These are phyloP conservation scores for Orchestia grillus DNA, from an alignment of 1,140 invertebrate species.

Conservation along the genomic window DNA sequence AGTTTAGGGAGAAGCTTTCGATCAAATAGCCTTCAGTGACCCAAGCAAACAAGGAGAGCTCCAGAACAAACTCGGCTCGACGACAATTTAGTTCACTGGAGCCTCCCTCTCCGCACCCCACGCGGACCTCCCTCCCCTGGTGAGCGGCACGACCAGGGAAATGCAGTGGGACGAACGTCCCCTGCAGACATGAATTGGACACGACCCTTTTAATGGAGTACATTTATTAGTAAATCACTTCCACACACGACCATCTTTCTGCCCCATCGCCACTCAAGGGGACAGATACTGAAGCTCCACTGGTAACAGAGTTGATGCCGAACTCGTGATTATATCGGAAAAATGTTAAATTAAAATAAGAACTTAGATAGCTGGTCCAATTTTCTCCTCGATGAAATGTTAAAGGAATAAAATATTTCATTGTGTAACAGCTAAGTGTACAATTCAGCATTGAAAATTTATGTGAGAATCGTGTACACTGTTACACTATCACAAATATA, in stretches of 20 bases:
- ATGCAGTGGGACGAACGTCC: background rate
- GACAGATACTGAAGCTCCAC: background rate
- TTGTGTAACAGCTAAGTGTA: background rate
- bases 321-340: background rate
- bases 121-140: background rate
- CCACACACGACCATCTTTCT: background rate
- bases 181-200: background rate
- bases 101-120: background rate
- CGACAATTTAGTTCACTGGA: conserved; percentile 48
- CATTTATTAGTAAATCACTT: background rate
- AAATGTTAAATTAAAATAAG: background rate
- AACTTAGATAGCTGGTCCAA: background rate
- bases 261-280: background rate
- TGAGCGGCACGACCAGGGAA: background rate
- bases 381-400: background rate
- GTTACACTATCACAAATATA: background rate
- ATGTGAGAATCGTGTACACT: background rate
- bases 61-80: conserved; percentile 36
- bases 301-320: background rate
- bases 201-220: background rate
- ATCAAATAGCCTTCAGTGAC: conserved; percentile 55
- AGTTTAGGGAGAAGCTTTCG: conserved; percentile 43
- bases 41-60: conserved; percentile 34
- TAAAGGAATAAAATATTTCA: background rate
- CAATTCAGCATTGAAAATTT: background rate